Evolutionary conservation across 1,140 invertebrate species (phyloP).

Genomic region (Telenomus remus): DNA sequence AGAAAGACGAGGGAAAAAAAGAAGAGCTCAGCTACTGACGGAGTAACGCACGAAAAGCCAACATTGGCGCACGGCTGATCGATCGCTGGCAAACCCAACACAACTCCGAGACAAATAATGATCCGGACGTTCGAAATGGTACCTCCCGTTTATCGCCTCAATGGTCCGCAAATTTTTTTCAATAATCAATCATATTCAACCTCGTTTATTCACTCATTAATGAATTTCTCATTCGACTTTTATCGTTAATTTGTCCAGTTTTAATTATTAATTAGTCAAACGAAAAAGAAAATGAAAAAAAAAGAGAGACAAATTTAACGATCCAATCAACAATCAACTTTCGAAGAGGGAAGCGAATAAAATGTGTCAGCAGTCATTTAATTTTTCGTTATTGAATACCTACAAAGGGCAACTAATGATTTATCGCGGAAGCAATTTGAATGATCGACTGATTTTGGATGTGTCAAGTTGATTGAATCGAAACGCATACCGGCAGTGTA

Average conservation of each 20-base stretch:
- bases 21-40: slow-evolving; percentile 12
- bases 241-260: too few relatives aligned
- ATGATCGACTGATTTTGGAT: slow-evolving; percentile 21
- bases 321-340: too few relatives aligned
- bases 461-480: slow-evolving; percentile 12
- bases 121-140: slow-evolving; percentile 25
- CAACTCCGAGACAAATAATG: slow-evolving; percentile 34
- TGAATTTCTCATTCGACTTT: too few relatives aligned
- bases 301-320: too few relatives aligned
- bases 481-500: slow-evolving; percentile 1
- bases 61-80: slow-evolving; percentile 37
- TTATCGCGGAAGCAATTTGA: slow-evolving; percentile 15
- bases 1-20: slow-evolving; percentile 12
- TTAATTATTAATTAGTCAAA: too few relatives aligned
- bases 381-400: too few relatives aligned
- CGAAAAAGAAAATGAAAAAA: too few relatives aligned
- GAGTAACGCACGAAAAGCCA: slow-evolving; percentile 31
- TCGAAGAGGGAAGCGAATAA: too few relatives aligned
- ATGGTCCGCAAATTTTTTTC: neutral
- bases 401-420: too few relatives aligned
- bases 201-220: neutral
- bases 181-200: neutral
- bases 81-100: slow-evolving; percentile 29
- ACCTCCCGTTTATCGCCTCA: slow-evolving; percentile 11
- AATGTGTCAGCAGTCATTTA: too few relatives aligned